Evolutionary conservation across 2,797 vertebrate genomes (phyloP).

Genomic region (Bovichtus variegatus): DNA sequence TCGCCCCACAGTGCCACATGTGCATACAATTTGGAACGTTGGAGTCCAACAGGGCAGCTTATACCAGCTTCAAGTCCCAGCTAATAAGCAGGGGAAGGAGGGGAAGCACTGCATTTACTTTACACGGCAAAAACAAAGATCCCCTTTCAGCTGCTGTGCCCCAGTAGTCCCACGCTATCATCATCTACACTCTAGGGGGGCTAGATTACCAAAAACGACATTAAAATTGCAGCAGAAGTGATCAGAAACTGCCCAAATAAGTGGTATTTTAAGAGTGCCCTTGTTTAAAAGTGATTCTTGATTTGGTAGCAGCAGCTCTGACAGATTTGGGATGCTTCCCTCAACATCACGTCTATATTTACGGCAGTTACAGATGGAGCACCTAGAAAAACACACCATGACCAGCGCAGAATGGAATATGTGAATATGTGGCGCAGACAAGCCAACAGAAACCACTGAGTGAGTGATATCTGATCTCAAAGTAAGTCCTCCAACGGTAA

Average conservation of each 20-base stretch:
- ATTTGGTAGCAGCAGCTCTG: background rate
- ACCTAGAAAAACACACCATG: constrained; percentile 36
- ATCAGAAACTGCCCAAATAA: constrained; percentile 11
- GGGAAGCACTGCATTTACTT: constrained; percentile 57
- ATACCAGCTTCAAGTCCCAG: constrained; percentile 32
- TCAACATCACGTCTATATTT: constrained; percentile 37
- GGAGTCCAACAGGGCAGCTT: constrained; percentile 26
- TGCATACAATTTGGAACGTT: constrained; percentile 38
- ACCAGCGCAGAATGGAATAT: constrained; percentile 63
- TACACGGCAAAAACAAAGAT: constrained; percentile 77
- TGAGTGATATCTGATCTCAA: constrained; percentile 76
- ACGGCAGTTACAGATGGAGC: constrained; percentile 36
- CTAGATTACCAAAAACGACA: constrained; percentile 13
- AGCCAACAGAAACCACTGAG: constrained; percentile 66
- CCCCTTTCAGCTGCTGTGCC: constrained; percentile 70
- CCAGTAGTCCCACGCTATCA: constrained; percentile 40
- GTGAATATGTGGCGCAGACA: constrained; percentile 53
- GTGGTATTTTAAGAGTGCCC: background rate
- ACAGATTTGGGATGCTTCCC: constrained; percentile 11
- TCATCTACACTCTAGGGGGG: constrained; percentile 42
- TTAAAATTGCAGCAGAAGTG: background rate
- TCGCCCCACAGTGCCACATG: constrained; percentile 18
- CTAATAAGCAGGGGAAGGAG: constrained; percentile 35
- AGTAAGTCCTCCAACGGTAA: constrained; percentile 60
- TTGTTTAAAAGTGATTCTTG: constrained; percentile 10